Evolutionary conservation across 2,797 vertebrate species (phyloP), one percentile per base, ranked within the genome.

Genomic region (Macropus fuliginosus): DNA sequence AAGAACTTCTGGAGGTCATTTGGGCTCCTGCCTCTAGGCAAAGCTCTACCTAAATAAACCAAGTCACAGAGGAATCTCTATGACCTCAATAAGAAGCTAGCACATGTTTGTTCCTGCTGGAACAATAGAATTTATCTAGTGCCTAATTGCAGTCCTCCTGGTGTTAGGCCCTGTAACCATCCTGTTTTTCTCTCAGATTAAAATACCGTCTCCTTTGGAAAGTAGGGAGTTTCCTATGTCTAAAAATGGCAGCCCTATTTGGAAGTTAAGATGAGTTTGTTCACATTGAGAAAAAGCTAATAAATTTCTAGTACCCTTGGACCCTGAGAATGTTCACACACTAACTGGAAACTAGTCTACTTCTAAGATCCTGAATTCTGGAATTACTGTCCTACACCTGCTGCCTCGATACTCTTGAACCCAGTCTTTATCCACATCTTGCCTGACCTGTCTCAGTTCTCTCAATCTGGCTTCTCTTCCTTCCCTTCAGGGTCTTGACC

Each of bases 151-250:
- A 90, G 81, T 90, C 56, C 91, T 40, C 40, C 40, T 40, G 81
- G 27, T 93, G 18, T 54, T 40, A 4, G 21, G 50, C 29, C 18
- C 52, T 66, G 74, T 89, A 94, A 62, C 55, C 56, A 28, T 92
- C 92, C 4, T 28, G n/a, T 59, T 24, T 31, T 93, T 55, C 74
- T 90, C 91, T 28, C 46, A 74, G 54, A 1, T 9, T 54, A 46
- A 96, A 93, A 16, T 52, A 94, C 2, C 52, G 59, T 94, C 91
- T 95, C 50, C 52, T 94, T 92, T 57, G 16, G 50, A 52, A 95
- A 87, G 21, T 50, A 87, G 55, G 54, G 29, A 74, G 57, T 93
- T 93, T 81, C 93, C 54, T 91, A 57, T 94, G 94, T 93, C 59
- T 56, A 66, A 87, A 91, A 92, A 34, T 90, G 54, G 74, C 52